phyloP scores from a whole-genome alignment of 2,797 vertebrate genomes.

The Huso huso region DNA sequence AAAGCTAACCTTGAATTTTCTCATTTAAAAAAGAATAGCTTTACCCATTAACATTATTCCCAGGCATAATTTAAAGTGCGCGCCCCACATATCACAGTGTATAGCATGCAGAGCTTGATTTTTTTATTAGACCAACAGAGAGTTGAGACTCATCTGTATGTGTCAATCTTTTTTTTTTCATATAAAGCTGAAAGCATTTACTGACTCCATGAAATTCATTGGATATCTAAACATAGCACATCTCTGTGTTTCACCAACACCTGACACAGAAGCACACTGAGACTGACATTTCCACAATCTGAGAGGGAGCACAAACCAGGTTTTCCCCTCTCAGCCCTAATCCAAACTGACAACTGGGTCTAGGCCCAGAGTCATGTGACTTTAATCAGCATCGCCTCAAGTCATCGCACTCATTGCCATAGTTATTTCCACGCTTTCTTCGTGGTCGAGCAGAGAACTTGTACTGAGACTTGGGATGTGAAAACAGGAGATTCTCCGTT shows the following conservation, averaged over 20 bases:
- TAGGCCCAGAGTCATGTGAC: slow-evolving; percentile 51
- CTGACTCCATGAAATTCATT: slow-evolving; percentile 27
- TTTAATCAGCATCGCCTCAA: slow-evolving; percentile 42
- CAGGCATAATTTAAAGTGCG: too few species aligned
- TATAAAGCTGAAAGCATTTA: slow-evolving; percentile 34
- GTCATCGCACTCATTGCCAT: slow-evolving; percentile 42
- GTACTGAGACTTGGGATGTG: slow-evolving; percentile 2
- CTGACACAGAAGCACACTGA: slow-evolving; percentile 39
- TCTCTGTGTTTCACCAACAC: slow-evolving; percentile 40
- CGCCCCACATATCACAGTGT: slow-evolving; percentile 16
- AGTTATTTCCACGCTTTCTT: slow-evolving; percentile 44
- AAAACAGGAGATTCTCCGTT: slow-evolving; percentile 22
- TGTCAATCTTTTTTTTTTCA: slow-evolving; percentile 44
- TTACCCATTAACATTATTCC: too few species aligned
- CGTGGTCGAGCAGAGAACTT: slow-evolving; percentile 27
- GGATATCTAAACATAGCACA: slow-evolving; percentile 34
- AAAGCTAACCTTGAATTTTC: too few species aligned
- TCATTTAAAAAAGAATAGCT: too few species aligned
- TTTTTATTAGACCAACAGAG: slow-evolving; percentile 37
- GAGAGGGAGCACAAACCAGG: slow-evolving; percentile 35
- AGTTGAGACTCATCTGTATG: too few species aligned
- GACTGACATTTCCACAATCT: slow-evolving; percentile 51
- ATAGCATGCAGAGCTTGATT: slow-evolving; percentile 33
- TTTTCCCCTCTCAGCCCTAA: slow-evolving; percentile 47
- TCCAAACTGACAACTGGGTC: slow-evolving; percentile 52